Base-by-base conservation (phyloP, 2,888 invertebrate species). In the Pediacus dermestoides region DNA sequence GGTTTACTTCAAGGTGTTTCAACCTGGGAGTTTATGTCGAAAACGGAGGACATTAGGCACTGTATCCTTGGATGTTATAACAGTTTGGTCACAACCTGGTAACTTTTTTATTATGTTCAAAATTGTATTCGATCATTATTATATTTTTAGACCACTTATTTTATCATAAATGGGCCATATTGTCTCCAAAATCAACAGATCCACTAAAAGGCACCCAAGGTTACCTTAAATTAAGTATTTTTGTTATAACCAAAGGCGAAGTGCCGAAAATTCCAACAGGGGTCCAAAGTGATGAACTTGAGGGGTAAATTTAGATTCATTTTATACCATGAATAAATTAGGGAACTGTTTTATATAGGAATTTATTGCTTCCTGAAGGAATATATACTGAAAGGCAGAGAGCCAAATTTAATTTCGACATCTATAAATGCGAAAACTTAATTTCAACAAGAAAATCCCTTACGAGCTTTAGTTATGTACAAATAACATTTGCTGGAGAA, bases 161-260 rank as follows among this genome's bases (percentile, higher is more conserved):
- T 58, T 84, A 81, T 60, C 86, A 88, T 61, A 90, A 90, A 69
- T 93, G 92, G 92, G 87, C 84, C 0, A 80, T 85, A 57, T 68
- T 92, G 25, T 78, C 77, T 15, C 73, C 81, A 39, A 81, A 83
- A 0, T 76, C 81, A 16, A 44, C 50, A 12, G 61, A 63, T 21
- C 39, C 40, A 1, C 46, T 46, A 4, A 79, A 76, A 48, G 71
- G 73, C 2, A 72, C 28, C 78, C 1, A 78, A 48, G 92, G 91
- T 1, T 88, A 85, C 60, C 68, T 92, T 11, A 90, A 90, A 68
- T 78, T 90, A 42, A 88, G 89, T 60, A 75, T 92, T 43, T 77
- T 80, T 1, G 81, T 92, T 12, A 73, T 82, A 4, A 78, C 80
- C 4, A 82, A 80, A 64, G 84, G 83, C 3, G 81, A 85, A 53